phyloP scores from a whole-genome alignment of 2,888 invertebrate genomes.

The Apamea crenata region DNA sequence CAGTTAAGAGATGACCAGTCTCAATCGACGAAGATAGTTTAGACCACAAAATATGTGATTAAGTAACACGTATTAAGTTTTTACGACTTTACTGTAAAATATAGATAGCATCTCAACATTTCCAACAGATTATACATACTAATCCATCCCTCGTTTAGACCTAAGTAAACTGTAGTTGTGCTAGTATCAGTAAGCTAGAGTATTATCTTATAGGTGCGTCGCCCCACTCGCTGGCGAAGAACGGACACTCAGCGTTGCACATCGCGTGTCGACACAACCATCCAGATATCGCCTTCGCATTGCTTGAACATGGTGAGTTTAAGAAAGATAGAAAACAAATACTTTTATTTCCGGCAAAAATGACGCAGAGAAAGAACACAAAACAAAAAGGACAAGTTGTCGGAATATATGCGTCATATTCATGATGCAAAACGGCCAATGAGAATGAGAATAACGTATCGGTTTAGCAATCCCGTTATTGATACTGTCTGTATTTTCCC shows the following conservation, averaged over 20 bases:
- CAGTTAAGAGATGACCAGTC: too few relatives aligned
- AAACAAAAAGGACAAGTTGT: too few relatives aligned
- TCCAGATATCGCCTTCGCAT: constrained; percentile 98
- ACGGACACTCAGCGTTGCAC: constrained; percentile 99
- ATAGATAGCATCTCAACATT: not conserved
- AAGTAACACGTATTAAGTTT: not conserved
- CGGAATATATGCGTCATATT: too few relatives aligned
- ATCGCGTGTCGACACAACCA: constrained; percentile 99
- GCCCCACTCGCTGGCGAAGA: constrained; percentile 98
- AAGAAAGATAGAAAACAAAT: not conserved
- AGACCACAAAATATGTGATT: too few relatives aligned
- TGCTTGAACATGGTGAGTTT: constrained; percentile 95
- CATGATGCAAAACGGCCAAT: too few relatives aligned
- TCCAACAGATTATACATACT: not conserved
- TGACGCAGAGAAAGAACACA: too few relatives aligned
- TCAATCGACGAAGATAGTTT: too few relatives aligned
- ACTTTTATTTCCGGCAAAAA: too few relatives aligned
- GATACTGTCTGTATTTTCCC: too few relatives aligned
- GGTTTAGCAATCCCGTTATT: too few relatives aligned
- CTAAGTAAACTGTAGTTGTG: constrained; percentile 24
- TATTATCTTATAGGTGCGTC: constrained; percentile 91
- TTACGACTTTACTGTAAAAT: not conserved
- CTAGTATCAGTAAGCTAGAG: constrained; percentile 70
- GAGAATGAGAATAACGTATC: too few relatives aligned
- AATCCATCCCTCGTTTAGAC: not conserved